Percentiles rank a stretch among this genome's conserved stretches.
phyloP scores from a whole-genome alignment of 2,113 vertebrate species.

The Saccopteryx leptura region DNA sequence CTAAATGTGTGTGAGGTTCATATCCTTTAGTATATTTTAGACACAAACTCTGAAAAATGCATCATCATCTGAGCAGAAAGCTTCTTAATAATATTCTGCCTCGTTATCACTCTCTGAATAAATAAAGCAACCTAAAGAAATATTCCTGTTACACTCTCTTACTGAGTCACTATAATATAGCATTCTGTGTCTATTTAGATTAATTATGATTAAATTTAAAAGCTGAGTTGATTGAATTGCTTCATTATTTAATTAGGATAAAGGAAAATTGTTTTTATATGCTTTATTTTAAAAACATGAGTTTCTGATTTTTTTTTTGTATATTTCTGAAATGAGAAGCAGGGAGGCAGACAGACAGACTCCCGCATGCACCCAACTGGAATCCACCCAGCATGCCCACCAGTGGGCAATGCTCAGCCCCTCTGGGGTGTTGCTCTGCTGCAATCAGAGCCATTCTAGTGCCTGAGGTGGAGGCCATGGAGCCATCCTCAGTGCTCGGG shows the following conservation, averaged over 20 bases:
- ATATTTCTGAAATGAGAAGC: too few species aligned
- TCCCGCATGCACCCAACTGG: too few species aligned
- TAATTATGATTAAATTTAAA: slow-evolving; percentile 72
- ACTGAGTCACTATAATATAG: slow-evolving; percentile 54
- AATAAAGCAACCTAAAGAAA: slow-evolving; percentile 68
- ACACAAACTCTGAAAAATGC: slow-evolving; percentile 76
- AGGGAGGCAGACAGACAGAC: too few species aligned
- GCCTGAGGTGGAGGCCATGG: too few species aligned
- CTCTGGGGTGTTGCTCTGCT: too few species aligned
- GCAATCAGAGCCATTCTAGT: too few species aligned
- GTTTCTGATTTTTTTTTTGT: slow-evolving; percentile 21
- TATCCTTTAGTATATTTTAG: slow-evolving; percentile 2
- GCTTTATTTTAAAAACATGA: slow-evolving; percentile 53
- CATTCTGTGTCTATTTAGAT: slow-evolving; percentile 72
- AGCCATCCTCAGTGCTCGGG: too few species aligned
- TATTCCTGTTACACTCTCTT: slow-evolving; percentile 18
- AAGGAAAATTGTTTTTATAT: slow-evolving; percentile 77
- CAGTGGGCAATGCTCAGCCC: too few species aligned
- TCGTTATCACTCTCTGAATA: slow-evolving; percentile 73
- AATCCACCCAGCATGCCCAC: too few species aligned
- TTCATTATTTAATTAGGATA: slow-evolving; percentile 76
- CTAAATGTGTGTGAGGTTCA: background rate
- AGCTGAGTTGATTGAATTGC: slow-evolving; percentile 70
- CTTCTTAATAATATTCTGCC: slow-evolving; percentile 74
- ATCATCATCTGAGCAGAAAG: slow-evolving; percentile 74